Evolutionary conservation across 2,113 vertebrate genomes (phyloP).

Genomic region (Sialia sialis): DNA sequence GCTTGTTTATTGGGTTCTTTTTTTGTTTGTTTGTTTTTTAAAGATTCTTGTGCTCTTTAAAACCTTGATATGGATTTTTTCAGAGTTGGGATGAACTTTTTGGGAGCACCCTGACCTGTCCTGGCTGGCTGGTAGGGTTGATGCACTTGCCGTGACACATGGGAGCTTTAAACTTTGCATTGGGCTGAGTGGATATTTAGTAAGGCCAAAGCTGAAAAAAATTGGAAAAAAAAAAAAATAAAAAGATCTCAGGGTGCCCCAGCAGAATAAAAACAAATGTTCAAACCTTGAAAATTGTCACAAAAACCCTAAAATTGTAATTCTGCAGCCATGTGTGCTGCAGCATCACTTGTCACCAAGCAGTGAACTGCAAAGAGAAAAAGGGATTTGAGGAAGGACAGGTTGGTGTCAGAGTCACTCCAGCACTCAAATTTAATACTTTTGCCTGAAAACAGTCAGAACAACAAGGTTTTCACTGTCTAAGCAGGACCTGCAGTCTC

Average conservation of each 20-base stretch:
- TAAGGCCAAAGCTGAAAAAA: neutral
- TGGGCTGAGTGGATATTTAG: neutral
- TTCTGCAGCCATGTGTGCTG: neutral
- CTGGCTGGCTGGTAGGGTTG: accelerated
- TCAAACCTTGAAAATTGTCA: neutral
- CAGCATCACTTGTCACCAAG: neutral
- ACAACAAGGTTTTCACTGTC: neutral
- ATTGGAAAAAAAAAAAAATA: too few species aligned
- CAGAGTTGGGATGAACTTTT: neutral
- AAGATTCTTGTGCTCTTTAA: neutral
- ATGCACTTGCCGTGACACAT: accelerated
- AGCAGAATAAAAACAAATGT: neutral
- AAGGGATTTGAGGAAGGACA: neutral
- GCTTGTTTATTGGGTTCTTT: neutral
- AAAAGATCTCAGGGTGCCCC: too few species aligned
- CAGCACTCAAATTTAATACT: neutral
- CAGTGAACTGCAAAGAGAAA: neutral
- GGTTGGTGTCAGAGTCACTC: neutral
- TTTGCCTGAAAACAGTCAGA: neutral
- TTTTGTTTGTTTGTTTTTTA: neutral
- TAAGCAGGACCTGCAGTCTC: neutral
- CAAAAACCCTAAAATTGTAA: neutral
- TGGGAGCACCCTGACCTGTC: neutral
- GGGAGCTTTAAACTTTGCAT: neutral
- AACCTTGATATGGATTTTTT: neutral